Percentiles rank a stretch among this genome's conserved stretches.
phyloP scores from a whole-genome alignment of 2,888 invertebrate genomes.

The Amphiduros pacificus region DNA sequence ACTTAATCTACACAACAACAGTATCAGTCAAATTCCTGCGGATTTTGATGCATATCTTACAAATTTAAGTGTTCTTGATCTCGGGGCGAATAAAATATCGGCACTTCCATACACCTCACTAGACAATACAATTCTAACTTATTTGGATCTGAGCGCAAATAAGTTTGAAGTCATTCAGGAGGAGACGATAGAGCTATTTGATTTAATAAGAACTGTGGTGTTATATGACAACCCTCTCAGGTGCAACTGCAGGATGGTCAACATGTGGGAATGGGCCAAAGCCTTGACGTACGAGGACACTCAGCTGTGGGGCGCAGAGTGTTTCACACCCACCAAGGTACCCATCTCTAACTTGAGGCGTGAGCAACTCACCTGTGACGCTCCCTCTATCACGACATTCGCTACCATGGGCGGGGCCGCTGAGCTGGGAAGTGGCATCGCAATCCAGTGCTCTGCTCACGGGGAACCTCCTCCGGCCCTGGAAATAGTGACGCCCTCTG shows the following conservation, averaged over 20 bases:
- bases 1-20: not conserved
- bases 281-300: not conserved
- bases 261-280: not conserved
- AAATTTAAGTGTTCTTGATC: not conserved
- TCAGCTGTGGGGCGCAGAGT: not conserved
- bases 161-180: not conserved
- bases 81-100: not conserved
- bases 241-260: not conserved
- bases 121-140: not conserved
- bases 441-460: no score
- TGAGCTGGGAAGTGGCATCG: no score
- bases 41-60: not conserved
- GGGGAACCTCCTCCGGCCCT: no score
- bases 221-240: not conserved
- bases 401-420: no score
- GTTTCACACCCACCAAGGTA: not conserved
- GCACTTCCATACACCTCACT: not conserved
- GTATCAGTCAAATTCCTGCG: not conserved
- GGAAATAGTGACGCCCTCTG: no score
- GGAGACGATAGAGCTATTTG: not conserved
- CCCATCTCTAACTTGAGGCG: not conserved
- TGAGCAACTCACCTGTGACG: not conserved
- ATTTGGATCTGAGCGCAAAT: conserved; percentile 1
- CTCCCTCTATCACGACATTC: not conserved
- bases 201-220: not conserved